Conservation (phyloP, 2,888 invertebrate species). For the Calephelis perditalis region DNA sequence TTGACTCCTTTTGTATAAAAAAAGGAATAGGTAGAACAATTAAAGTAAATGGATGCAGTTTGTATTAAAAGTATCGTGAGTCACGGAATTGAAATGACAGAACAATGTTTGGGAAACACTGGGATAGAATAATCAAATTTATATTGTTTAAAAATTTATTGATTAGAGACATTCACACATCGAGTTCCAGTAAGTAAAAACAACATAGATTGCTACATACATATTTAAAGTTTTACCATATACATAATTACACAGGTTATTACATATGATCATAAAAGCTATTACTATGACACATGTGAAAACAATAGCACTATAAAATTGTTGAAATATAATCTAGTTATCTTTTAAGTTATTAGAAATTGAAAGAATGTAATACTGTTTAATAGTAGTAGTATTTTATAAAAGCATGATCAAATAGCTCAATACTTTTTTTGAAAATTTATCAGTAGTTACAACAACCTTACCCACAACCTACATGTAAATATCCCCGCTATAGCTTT, state of each 20-base stretch:
- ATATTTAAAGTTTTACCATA: conserved; percentile 25
- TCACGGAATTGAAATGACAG: too few species aligned
- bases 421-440: too few species aligned
- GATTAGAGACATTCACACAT: conserved; percentile 79
- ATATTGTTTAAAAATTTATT: conserved; percentile 62
- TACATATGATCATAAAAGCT: conserved; percentile 15
- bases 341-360: too few species aligned
- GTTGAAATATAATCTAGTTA: too few species aligned
- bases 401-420: too few species aligned
- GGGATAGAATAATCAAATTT: conserved; percentile 23
- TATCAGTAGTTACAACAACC: neutral
- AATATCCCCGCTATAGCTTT: neutral
- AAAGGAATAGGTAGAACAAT: too few species aligned
- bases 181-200: conserved; percentile 50
- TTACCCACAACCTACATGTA: neutral
- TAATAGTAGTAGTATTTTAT: too few species aligned
- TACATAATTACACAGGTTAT: conserved; percentile 20
- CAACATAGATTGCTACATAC: conserved; percentile 27
- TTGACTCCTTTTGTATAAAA: too few species aligned
- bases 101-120: too few species aligned
- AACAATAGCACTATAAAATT: neutral
- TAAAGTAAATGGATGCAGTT: too few species aligned
- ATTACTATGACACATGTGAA: conserved; percentile 6
- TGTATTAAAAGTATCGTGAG: too few species aligned
- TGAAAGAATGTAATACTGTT: too few species aligned